Base-by-base conservation (phyloP, 2,797 vertebrate genomes). In the Sebastes cheni region DNA sequence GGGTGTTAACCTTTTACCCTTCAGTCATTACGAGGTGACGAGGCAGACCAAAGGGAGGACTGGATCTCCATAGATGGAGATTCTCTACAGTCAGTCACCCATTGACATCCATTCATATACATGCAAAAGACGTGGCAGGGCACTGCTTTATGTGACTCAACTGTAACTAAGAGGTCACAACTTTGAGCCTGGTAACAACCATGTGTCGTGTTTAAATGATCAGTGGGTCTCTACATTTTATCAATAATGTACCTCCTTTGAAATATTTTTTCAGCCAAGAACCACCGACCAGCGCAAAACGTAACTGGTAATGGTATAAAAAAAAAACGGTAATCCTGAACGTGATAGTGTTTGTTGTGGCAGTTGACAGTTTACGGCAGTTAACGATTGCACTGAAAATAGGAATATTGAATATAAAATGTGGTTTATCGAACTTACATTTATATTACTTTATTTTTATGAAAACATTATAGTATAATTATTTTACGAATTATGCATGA, bases 1-100 rank as follows among this genome's bases (percentile, higher is more conserved):
- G 29, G 75, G 62, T 30, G 67, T 75, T 85, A 74, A 90, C 85
- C 87, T 80, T 90, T 91, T 83, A 85, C 50, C 86, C 86, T 91
- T 92, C 82, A 86, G 65, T 87, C 79, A 77, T 86, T 75, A 75
- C 14, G 78, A 72, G 74, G 32, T 68, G 80, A 83, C 13, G 3
- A 65, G 66, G 27, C 18, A 6, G 36, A 84, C 62, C 60, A 80
- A 71, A 85, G 36, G 20, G 61, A 74, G 60, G 69, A 11, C 14
- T 6, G 34, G 59, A 34, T 46, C 36, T 80, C 32, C 18, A 23
- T 11, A 64, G 9, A 23, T 39, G 36, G 14, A 67, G 72, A 64
- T 61, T 67, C 64, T 72, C 54, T 25, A 69, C 25, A 42, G 32
- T 55, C 25, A 30, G 36, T 55, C 46, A 67, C 52, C 27, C 46